Conservation (phyloP, 1,140 invertebrate genomes). For the Tachypleus tridentatus region DNA sequence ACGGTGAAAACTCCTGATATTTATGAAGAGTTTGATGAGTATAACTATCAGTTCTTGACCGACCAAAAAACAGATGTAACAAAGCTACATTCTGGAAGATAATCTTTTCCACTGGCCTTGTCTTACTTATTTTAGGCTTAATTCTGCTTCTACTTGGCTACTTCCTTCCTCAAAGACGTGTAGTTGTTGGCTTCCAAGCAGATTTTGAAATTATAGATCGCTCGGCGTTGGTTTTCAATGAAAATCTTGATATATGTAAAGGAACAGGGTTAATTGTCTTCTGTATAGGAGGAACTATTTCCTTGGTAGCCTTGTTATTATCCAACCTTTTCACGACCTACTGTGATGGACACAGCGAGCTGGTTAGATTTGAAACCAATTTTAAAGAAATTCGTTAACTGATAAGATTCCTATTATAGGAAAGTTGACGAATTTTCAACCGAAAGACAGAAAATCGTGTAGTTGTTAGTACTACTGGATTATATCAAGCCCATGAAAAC, state of each 20-base stretch:
- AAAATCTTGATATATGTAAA: slow-evolving; percentile 40
- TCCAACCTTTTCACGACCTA: slow-evolving; percentile 37
- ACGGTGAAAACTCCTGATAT: slow-evolving; percentile 11
- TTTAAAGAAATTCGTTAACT: too few relatives aligned
- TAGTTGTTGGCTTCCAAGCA: slow-evolving; percentile 34
- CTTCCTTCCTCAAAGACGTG: slow-evolving; percentile 36
- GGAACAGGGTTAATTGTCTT: slow-evolving; percentile 40
- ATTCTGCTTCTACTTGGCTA: slow-evolving; percentile 41
- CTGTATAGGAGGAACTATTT: slow-evolving; percentile 39
- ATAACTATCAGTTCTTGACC: background rate
- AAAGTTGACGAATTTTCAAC: too few relatives aligned
- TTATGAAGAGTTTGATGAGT: slow-evolving; percentile 20
- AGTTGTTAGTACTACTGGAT: too few relatives aligned
- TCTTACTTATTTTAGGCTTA: slow-evolving; percentile 37
- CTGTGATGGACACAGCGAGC: slow-evolving; percentile 27
- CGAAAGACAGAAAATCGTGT: too few relatives aligned
- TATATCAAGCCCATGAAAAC: too few relatives aligned
- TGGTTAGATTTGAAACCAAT: too few relatives aligned
- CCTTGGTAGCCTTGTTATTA: slow-evolving; percentile 38
- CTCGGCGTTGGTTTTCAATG: slow-evolving; percentile 38
- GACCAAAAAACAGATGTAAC: background rate
- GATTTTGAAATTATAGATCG: slow-evolving; percentile 39
- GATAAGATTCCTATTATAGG: too few relatives aligned
- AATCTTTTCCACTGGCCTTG: slow-evolving; percentile 29
- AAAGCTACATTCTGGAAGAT: slow-evolving; percentile 8